phyloP scores from a whole-genome alignment of 2,797 vertebrate genomes.

The Loriculus beryllinus region DNA sequence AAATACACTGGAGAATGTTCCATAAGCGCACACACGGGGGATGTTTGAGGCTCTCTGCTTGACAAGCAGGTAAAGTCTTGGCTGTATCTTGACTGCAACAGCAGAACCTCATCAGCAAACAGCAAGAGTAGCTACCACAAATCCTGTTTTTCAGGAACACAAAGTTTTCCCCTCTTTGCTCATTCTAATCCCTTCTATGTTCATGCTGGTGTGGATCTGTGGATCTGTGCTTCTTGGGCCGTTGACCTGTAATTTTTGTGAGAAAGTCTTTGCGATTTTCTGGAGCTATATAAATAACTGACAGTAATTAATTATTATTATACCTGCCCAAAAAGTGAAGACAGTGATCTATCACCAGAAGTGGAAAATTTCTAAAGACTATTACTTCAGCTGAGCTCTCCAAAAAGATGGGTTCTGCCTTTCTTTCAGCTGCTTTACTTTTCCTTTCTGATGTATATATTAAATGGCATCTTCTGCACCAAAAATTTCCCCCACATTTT shows the following conservation, averaged over 20 bases:
- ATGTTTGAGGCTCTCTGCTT: neutral
- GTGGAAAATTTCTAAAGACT: conserved; percentile 3
- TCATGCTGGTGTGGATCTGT: neutral
- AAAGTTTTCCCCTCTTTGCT: neutral
- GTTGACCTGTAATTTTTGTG: neutral
- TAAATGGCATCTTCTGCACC: neutral
- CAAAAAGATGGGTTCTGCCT: neutral
- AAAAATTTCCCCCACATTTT: neutral
- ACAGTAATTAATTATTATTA: conserved; percentile 42
- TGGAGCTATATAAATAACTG: conserved; percentile 20
- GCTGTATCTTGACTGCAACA: neutral
- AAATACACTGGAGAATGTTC: accelerated
- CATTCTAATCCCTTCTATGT: neutral
- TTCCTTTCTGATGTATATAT: neutral
- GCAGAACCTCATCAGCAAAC: neutral
- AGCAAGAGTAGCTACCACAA: neutral
- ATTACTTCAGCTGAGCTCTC: neutral
- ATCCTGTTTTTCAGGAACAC: neutral
- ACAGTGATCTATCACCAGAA: neutral
- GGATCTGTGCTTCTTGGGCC: neutral
- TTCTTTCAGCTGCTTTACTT: neutral
- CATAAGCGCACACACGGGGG: accelerated
- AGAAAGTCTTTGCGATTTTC: conserved; percentile 1
- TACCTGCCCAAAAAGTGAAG: neutral
- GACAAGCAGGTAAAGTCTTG: neutral